Conservation (phyloP, 2,888 invertebrate genomes). For the Sympetrum striolatum region DNA sequence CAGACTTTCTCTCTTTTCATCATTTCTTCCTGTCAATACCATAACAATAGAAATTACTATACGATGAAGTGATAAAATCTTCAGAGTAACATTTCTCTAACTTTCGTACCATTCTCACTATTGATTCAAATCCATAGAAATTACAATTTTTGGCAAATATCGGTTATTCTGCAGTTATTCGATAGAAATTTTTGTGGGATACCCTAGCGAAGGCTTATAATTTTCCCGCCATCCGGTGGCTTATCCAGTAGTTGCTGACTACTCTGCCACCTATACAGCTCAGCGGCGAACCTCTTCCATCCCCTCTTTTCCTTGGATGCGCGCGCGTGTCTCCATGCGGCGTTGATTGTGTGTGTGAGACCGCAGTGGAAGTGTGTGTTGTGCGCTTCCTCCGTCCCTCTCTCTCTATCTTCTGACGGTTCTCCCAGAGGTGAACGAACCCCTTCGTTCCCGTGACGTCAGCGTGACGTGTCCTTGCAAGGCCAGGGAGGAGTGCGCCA, state of each 20-base stretch:
- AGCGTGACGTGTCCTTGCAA: constrained; percentile 46
- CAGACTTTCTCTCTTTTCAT: too few species aligned
- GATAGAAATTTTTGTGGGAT: too few species aligned
- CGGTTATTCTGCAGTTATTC: too few species aligned
- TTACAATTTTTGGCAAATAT: too few species aligned
- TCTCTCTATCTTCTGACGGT: constrained; percentile 3
- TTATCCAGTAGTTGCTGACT: background rate
- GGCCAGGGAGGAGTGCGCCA: constrained; percentile 44
- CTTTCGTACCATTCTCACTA: too few species aligned
- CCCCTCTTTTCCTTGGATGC: background rate
- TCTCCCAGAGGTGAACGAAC: constrained; percentile 36
- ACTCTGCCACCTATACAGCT: constrained; percentile 15
- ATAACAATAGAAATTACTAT: too few species aligned
- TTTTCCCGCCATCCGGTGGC: background rate
- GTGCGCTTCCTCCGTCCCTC: constrained; percentile 4
- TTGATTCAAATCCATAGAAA: too few species aligned
- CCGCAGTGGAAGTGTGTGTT: constrained; percentile 16
- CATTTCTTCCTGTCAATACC: too few species aligned
- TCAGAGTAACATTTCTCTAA: too few species aligned
- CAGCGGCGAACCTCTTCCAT: background rate
- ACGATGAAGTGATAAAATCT: too few species aligned
- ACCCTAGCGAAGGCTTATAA: background rate
- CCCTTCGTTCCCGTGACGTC: constrained; percentile 36
- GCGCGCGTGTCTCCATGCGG: constrained; percentile 17
- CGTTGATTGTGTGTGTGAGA: background rate